These are phyloP conservation scores for Odocoileus virginianus DNA, from an alignment of 2,113 vertebrate genomes.

Conservation along the genomic window DNA sequence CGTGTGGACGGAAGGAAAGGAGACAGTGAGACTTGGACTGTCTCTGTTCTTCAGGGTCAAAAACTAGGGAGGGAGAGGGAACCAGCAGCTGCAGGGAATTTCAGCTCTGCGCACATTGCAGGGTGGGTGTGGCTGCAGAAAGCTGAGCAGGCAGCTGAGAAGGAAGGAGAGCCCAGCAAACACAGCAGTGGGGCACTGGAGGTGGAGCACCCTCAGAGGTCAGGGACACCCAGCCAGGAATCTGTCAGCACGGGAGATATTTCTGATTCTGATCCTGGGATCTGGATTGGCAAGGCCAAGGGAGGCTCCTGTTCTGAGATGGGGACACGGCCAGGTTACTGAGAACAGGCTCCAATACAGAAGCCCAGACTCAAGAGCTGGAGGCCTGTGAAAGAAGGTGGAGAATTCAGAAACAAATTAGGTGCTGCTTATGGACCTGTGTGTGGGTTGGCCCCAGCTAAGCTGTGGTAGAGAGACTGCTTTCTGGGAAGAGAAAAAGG, in stretches of 20 bases:
- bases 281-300: not conserved
- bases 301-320: not conserved
- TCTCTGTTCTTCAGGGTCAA: not conserved
- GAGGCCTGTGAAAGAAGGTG: not conserved
- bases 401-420: not conserved
- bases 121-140: not conserved
- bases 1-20: not conserved
- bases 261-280: not conserved
- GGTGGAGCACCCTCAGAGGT: not conserved
- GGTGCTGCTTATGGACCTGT: not conserved
- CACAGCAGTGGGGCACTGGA: not conserved
- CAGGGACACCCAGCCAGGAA: not conserved
- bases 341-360: not conserved
- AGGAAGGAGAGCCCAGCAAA: not conserved
- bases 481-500: not conserved
- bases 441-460: fast-evolving
- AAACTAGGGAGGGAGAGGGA: not conserved
- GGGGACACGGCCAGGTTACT: not conserved
- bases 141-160: not conserved
- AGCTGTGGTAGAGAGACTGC: not conserved
- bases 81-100: not conserved
- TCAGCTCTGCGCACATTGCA: not conserved
- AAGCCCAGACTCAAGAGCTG: not conserved
- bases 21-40: not conserved
- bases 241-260: not conserved